phyloP scores from a whole-genome alignment of 2,888 invertebrate species.

The Selenia dentaria region DNA sequence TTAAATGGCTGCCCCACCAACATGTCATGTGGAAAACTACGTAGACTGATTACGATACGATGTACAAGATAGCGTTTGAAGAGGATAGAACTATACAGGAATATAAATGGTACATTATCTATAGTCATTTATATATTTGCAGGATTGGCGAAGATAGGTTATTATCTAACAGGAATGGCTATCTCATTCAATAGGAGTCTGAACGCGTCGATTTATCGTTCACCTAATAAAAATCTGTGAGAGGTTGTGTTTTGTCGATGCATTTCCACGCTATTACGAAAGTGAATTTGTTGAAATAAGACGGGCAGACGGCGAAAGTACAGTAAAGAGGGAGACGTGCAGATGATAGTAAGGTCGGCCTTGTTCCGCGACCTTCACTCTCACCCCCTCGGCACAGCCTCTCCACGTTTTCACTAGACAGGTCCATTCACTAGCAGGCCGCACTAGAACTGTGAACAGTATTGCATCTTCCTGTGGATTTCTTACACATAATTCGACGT shows the following conservation, averaged over 20 bases:
- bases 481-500: too few relatives aligned
- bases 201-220: conserved; percentile 43
- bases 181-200: too few relatives aligned
- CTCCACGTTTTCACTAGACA: conserved; percentile 60
- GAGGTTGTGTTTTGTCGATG: conserved; percentile 57
- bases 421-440: conserved; percentile 72
- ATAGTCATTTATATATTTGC: too few relatives aligned
- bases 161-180: too few relatives aligned
- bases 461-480: conserved; percentile 15
- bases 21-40: conserved; percentile 42
- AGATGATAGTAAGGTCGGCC: conserved; percentile 70
- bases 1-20: conserved; percentile 32
- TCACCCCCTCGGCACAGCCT: conserved; percentile 54
- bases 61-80: too few relatives aligned
- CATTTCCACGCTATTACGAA: conserved; percentile 64
- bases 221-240: conserved; percentile 50
- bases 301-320: conserved; percentile 30
- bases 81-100: too few relatives aligned
- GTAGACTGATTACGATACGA: too few relatives aligned
- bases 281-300: conserved; percentile 61
- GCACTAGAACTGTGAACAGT: conserved; percentile 8
- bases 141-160: too few relatives aligned
- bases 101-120: too few relatives aligned
- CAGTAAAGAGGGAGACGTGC: conserved; percentile 55
- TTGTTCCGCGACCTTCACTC: conserved; percentile 73